These are phyloP conservation scores for Ciconia maguari DNA, from an alignment of 2,113 vertebrate species.

Conservation along the genomic window DNA sequence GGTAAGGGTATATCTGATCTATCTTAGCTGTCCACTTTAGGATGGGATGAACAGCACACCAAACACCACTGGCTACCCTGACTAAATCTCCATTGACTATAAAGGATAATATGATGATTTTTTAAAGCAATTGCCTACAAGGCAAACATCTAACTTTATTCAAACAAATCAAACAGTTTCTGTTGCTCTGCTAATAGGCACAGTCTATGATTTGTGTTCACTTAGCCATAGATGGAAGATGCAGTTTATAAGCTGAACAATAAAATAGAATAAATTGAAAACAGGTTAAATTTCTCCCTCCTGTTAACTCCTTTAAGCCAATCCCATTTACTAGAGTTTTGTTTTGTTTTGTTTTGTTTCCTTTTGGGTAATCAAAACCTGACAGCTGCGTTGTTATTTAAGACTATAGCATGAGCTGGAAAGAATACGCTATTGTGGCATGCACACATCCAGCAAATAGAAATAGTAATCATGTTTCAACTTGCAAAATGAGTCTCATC, in stretches of 20 bases:
- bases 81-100: not conserved
- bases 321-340: not conserved
- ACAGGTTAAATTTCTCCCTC: not conserved
- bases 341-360: not conserved
- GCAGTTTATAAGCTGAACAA: not conserved
- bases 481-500: not conserved
- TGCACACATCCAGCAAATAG: not conserved
- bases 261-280: not conserved
- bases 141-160: not conserved
- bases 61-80: not conserved
- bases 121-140: not conserved
- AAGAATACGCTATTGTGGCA: not conserved
- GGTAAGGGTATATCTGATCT: not conserved
- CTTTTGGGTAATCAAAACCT: not conserved
- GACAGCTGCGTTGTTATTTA: not conserved
- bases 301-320: not conserved
- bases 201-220: not conserved
- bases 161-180: not conserved
- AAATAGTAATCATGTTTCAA: not conserved
- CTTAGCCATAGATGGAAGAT: not conserved
- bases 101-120: not conserved
- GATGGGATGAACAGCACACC: not conserved
- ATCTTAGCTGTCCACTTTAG: not conserved
- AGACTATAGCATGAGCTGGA: not conserved
- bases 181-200: not conserved